phyloP scores from a whole-genome alignment of 2,888 invertebrate genomes.

The Endomychus coccineus region DNA sequence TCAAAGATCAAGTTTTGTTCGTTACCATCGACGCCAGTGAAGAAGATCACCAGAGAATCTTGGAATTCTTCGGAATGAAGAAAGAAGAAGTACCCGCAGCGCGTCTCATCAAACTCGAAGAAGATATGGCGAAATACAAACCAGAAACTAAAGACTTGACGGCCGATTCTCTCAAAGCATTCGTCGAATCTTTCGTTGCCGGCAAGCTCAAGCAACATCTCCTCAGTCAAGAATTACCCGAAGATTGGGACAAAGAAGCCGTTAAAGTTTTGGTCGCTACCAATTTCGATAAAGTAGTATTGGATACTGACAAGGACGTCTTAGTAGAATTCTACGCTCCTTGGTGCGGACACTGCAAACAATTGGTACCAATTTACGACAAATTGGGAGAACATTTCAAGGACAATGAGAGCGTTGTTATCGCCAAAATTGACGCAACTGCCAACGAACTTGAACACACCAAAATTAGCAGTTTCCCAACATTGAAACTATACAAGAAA shows the following conservation, averaged over 20 bases:
- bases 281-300: slow-evolving; percentile 92
- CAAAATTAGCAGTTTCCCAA: slow-evolving; percentile 91
- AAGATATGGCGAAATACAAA: slow-evolving; percentile 97
- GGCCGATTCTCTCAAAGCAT: slow-evolving; percentile 63
- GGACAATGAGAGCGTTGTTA: slow-evolving; percentile 71
- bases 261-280: slow-evolving; percentile 90
- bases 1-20: slow-evolving; percentile 87
- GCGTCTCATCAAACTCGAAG: slow-evolving; percentile 88
- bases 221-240: slow-evolving; percentile 87
- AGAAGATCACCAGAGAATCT: slow-evolving; percentile 91
- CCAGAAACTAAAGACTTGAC: slow-evolving; percentile 68
- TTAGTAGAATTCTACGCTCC: slow-evolving; percentile 99
- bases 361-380: slow-evolving; percentile 94
- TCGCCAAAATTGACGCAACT: slow-evolving; percentile 99
- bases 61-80: slow-evolving; percentile 95
- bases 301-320: slow-evolving; percentile 81
- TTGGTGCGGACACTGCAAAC: slow-evolving; percentile 99
- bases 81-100: slow-evolving; percentile 87
- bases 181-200: slow-evolving; percentile 83
- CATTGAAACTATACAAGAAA: slow-evolving; percentile 90
- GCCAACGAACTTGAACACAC: slow-evolving; percentile 96
- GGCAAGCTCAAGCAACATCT: slow-evolving; percentile 94
- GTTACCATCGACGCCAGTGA: slow-evolving; percentile 93
- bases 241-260: slow-evolving; percentile 93
- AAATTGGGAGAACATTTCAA: slow-evolving; percentile 79